Percentiles rank a stretch among this genome's conserved stretches.
These are phyloP conservation scores for Myrmophylax atrothorax DNA, from an alignment of 2,113 vertebrate genomes.

Conservation along the genomic window DNA sequence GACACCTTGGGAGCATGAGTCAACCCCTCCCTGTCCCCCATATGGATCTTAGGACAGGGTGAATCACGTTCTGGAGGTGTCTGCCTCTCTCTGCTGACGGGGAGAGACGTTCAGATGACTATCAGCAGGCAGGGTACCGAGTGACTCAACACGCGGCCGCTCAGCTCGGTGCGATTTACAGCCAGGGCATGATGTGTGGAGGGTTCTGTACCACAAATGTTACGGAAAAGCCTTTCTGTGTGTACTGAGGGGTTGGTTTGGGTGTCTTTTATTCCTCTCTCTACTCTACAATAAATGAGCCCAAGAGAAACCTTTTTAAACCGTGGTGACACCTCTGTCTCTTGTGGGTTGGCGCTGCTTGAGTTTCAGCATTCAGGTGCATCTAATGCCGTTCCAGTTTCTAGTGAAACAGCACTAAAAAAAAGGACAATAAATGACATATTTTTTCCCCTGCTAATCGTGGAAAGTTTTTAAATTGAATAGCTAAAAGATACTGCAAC, in stretches of 20 bases:
- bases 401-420: not conserved
- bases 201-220: not conserved
- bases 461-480: not conserved
- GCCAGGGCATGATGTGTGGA: not conserved
- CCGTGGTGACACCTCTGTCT: conserved; percentile 7
- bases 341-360: not conserved
- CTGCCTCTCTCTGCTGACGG: conserved; percentile 16
- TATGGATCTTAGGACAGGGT: conserved; percentile 46
- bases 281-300: conserved; percentile 4
- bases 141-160: conserved; percentile 17
- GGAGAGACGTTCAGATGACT: conserved; percentile 56
- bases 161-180: not conserved
- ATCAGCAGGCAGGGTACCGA: conserved; percentile 1
- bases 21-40: conserved; percentile 57
- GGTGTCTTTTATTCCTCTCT: not conserved
- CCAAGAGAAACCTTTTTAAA: conserved; percentile 26
- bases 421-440: not conserved
- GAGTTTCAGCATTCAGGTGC: not conserved
- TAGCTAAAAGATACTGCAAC: not conserved
- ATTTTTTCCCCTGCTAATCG: not conserved
- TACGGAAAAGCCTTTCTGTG: conserved; percentile 1
- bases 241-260: not conserved
- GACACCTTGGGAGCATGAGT: conserved; percentile 58
- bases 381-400: not conserved
- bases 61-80: conserved; percentile 70